A percentile compares a stretch with the other conserved stretches of the same genome.
These are phyloP conservation scores for Philotrypesis tridentata DNA, from an alignment of 1,140 invertebrate genomes.

Conservation along the genomic window DNA sequence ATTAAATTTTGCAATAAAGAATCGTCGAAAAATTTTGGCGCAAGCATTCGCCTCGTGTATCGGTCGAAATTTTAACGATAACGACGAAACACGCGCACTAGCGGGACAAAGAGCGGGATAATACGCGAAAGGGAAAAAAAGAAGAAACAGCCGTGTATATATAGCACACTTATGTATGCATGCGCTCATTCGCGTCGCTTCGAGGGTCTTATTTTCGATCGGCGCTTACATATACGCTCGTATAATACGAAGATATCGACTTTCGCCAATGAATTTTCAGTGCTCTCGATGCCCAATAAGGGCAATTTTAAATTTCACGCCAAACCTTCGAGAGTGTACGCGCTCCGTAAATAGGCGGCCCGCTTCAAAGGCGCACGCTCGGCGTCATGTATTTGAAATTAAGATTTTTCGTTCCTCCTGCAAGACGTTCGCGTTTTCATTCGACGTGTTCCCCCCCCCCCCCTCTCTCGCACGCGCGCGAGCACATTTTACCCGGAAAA, in stretches of 20 bases:
- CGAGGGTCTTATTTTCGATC: background rate
- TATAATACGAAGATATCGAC: no score
- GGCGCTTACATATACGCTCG: background rate
- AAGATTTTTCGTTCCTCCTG: background rate
- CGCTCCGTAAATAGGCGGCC: background rate
- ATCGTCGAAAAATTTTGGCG: no score
- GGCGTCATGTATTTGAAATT: background rate
- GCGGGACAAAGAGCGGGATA: background rate
- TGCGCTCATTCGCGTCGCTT: background rate
- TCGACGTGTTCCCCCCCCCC: no score
- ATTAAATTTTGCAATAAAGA: no score
- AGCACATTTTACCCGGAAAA: no score
- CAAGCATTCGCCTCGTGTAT: no score
- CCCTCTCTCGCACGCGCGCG: no score
- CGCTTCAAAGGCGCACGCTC: background rate
- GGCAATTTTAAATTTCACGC: background rate
- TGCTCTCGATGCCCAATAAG: background rate
- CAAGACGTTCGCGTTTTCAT: background rate
- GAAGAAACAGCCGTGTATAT: no score
- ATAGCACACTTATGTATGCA: background rate
- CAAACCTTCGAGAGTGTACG: background rate
- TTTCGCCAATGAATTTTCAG: background rate
- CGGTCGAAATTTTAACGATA: background rate
- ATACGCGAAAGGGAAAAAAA: background rate
- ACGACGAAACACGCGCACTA: background rate